A percentile compares a stretch with the other conserved stretches of the same genome.
phyloP scores from a whole-genome alignment of 53 echinoderm and acorn worm genomes.

The Actinopyga echinites region DNA sequence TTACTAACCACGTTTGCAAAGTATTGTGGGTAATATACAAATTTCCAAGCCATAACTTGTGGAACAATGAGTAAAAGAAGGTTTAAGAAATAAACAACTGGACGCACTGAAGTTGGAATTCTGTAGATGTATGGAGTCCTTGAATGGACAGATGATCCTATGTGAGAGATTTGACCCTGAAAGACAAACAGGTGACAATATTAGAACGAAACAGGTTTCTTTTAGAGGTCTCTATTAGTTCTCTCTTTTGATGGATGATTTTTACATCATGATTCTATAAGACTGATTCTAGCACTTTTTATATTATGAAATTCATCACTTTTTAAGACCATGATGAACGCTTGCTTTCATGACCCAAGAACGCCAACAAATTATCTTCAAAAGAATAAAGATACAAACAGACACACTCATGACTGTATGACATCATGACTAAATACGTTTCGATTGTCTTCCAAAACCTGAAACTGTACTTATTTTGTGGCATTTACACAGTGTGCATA shows the following conservation, averaged over 20 bases:
- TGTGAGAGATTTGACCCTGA: conserved; percentile 92
- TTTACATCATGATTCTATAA: too few species aligned
- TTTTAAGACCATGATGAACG: too few species aligned
- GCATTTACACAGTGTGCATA: too few species aligned
- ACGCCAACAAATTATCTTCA: too few species aligned
- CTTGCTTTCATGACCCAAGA: too few species aligned
- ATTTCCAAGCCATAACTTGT: conserved; percentile 94
- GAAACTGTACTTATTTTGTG: too few species aligned
- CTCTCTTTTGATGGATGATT: neutral
- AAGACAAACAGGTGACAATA: neutral
- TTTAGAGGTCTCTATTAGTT: neutral
- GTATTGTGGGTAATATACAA: conserved; percentile 50
- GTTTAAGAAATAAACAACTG: conserved; percentile 80
- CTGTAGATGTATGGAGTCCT: conserved; percentile 91
- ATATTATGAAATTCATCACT: too few species aligned
- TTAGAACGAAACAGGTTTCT: neutral
- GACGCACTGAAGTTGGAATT: conserved; percentile 64
- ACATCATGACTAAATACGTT: too few species aligned
- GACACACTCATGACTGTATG: too few species aligned
- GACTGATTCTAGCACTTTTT: too few species aligned
- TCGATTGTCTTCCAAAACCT: too few species aligned
- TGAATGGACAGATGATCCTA: conserved; percentile 84
- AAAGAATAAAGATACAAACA: too few species aligned
- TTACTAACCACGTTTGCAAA: conserved; percentile 9
- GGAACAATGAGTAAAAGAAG: conserved; percentile 74